These are phyloP conservation scores for Oxyruncus cristatus DNA, from an alignment of 2,113 vertebrate genomes.

Conservation along the genomic window DNA sequence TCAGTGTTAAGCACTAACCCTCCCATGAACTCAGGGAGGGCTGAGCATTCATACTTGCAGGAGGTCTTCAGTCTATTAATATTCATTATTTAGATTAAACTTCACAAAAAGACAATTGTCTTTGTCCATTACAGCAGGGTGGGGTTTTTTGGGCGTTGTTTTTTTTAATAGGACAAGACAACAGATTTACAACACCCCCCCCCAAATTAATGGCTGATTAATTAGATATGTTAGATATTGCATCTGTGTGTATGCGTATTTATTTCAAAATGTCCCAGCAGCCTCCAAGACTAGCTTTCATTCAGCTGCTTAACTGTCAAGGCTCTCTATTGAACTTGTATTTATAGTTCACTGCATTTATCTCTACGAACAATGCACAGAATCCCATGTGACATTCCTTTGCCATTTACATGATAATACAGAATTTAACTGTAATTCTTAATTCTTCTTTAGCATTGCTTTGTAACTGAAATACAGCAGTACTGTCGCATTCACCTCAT, in stretches of 20 bases:
- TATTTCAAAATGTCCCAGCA: neutral
- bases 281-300: slow-evolving; percentile 37
- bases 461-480: neutral
- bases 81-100: neutral
- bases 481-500: slow-evolving; percentile 1
- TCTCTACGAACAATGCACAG: slow-evolving; percentile 52
- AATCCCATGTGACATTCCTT: slow-evolving; percentile 46
- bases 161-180: neutral
- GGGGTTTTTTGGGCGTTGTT: too few relatives aligned
- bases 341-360: slow-evolving; percentile 68
- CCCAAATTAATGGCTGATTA: neutral
- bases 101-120: neutral
- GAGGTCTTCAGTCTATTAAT: neutral
- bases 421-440: slow-evolving; percentile 47
- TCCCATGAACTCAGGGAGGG: neutral
- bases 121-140: neutral
- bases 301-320: slow-evolving; percentile 52
- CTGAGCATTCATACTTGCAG: neutral
- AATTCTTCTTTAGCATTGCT: slow-evolving; percentile 22
- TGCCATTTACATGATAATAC: slow-evolving; percentile 58
- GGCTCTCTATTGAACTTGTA: slow-evolving; percentile 61
- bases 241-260: neutral
- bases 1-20: fast-evolving
- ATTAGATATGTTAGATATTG: neutral
- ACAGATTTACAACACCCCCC: neutral